Conservation (phyloP, 2,113 vertebrate genomes). For the Spheniscus mendiculus region DNA sequence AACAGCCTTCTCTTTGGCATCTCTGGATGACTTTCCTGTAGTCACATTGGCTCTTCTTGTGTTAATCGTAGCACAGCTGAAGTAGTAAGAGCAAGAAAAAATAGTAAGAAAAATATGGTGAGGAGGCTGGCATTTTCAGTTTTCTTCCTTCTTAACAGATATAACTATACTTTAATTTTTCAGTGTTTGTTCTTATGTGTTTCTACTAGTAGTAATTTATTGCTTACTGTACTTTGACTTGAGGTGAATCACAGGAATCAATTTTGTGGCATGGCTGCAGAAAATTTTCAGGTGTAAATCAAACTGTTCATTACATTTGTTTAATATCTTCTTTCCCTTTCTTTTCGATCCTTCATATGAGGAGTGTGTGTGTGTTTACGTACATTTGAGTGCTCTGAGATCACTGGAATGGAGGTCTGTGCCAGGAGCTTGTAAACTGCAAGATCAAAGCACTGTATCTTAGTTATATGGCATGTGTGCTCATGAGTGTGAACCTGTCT, state of each 20-base stretch:
- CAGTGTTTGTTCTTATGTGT: not conserved
- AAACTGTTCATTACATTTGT: not conserved
- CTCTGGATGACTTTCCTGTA: not conserved
- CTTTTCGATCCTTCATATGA: fast-evolving
- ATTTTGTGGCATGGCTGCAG: not conserved
- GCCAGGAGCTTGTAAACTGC: not conserved
- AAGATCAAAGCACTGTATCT: fast-evolving
- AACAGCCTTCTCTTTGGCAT: not conserved
- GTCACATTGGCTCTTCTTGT: not conserved
- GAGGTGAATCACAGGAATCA: not conserved
- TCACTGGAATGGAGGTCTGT: not conserved
- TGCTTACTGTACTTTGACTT: not conserved
- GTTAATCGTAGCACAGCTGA: not conserved
- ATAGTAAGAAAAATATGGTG: not conserved
- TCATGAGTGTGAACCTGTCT: not conserved
- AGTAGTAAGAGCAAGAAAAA: not conserved
- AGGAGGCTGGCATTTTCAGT: not conserved
- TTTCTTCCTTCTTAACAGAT: not conserved
- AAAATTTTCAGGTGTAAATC: not conserved
- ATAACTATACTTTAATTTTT: not conserved
- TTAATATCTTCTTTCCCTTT: not conserved
- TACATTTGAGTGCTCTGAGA: too few species aligned
- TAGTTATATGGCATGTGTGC: not conserved
- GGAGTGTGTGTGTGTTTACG: not conserved
- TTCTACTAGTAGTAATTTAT: not conserved